Evolutionary conservation across 2,113 vertebrate genomes (phyloP).

Genomic region (Brienomyrus longianalis): DNA sequence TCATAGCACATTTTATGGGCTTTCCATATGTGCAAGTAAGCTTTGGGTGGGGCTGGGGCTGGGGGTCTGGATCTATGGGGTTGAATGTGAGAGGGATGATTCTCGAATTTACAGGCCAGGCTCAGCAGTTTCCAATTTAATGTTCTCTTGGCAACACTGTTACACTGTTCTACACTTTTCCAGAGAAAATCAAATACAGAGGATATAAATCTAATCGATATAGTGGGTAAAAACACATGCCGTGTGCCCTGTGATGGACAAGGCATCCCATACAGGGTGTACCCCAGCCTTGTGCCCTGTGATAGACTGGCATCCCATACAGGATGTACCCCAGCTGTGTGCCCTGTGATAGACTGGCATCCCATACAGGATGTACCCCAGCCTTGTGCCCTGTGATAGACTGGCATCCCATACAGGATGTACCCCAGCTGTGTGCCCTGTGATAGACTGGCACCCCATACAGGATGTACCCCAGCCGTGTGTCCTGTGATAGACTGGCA

Average conservation of each 20-base stretch:
- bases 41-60: not conserved
- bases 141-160: not conserved
- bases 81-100: not conserved
- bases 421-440: not conserved
- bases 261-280: not conserved
- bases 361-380: not conserved
- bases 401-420: too few relatives aligned
- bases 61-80: not conserved
- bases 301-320: not conserved
- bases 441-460: not conserved
- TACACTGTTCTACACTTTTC: not conserved
- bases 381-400: not conserved
- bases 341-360: not conserved
- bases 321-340: not conserved
- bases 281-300: not conserved
- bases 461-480: not conserved
- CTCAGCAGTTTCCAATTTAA: not conserved
- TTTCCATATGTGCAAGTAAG: not conserved
- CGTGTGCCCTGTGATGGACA: not conserved
- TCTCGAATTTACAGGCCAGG: not conserved
- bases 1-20: not conserved
- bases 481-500: too few relatives aligned
- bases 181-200: not conserved
- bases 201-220: not conserved
- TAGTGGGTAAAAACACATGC: not conserved